Evolutionary conservation across 2,888 invertebrate species (phyloP).

Genomic region (Ectemnius continuus): DNA sequence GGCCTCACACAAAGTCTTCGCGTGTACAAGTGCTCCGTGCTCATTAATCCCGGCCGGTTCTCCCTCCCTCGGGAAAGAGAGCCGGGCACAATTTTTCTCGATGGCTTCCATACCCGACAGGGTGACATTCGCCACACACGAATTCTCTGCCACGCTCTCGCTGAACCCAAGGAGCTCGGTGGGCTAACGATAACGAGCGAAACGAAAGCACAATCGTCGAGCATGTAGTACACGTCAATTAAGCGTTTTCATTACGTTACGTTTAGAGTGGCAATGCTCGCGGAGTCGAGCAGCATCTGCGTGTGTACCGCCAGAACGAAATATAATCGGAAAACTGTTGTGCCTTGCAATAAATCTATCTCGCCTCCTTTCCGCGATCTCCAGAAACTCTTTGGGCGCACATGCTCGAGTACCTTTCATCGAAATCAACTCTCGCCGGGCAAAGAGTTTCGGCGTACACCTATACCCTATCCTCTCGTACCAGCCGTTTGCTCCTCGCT

Average conservation of each 20-base stretch:
- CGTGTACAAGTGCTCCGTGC: constrained; percentile 36
- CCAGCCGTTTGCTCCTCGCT: constrained; percentile 13
- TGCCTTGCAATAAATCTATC: constrained; percentile 35
- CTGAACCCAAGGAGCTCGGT: neutral
- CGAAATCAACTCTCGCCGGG: no score
- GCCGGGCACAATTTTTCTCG: no score
- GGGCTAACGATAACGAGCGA: constrained; percentile 22
- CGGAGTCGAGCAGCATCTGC: constrained; percentile 18
- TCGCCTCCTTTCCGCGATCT: constrained; percentile 29
- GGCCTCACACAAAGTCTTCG: constrained; percentile 39
- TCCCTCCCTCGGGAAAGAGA: no score
- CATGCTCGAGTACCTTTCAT: constrained; percentile 16
- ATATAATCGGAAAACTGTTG: constrained; percentile 49
- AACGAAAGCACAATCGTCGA: constrained; percentile 28
- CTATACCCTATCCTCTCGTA: constrained; percentile 7
- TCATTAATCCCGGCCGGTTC: neutral
- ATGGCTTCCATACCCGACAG: no score
- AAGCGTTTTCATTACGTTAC: constrained; percentile 37
- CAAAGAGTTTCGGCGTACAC: no score
- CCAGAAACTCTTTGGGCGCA: constrained; percentile 26
- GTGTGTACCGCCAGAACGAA: constrained; percentile 34
- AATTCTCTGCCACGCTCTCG: neutral
- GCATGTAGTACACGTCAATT: constrained; percentile 39
- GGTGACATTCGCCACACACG: no score
- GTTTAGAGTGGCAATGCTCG: constrained; percentile 16